Base-by-base conservation (phyloP, 2,113 vertebrate genomes). In the Ctenodactylus gundi region DNA sequence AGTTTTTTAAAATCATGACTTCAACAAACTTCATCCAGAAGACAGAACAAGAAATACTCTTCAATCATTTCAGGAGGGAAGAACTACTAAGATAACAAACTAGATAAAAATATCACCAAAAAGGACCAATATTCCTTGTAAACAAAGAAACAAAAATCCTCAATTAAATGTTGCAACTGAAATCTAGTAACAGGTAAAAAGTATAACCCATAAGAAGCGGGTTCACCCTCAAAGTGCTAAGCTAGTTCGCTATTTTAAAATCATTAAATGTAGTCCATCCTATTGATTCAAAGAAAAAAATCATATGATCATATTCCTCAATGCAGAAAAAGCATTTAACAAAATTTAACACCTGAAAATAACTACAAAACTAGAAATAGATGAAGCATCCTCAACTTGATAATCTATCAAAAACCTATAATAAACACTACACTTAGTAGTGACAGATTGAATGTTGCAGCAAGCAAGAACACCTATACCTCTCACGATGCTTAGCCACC, bases 281-380 rank as follows among this genome's bases (percentile, higher is more conserved):
- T 62, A 89, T 86, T 76, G 91, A 46, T 72, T 86, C 67, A 65
- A 91, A 97, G 85, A 73, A 75, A 93, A 91, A 97, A 86, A 46
- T 25, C 41, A 81, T n/a, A 90, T 41, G 34, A 78, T 60, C 41
- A 67, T 75, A 96, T 90, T 67, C 84, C 15, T 46, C 80, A 36
- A 67, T 49, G 23, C 9, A 90, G 58, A 95, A 92, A 65, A 34
- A 72, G 18, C 10, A 89, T 34, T 86, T 72, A 91, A 87, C 39
- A 95, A 96, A 88, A 78, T 60, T 78, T 53, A 88, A 77, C 12
- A 83, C 46, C n/a, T 76, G 29, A 58, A 83, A 31, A 88, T 89
- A 89, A 89, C 36, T 67, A 76, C 20, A 80, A 67, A 95, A 85
- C n/a, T 76, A 81, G 68, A 41, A 91, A 82, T 31, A 87, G 11